Evolutionary conservation across 2,888 invertebrate genomes (phyloP), one percentile per base, ranked within the genome.

Genomic region (Caenorhabditis uteleia): DNA sequence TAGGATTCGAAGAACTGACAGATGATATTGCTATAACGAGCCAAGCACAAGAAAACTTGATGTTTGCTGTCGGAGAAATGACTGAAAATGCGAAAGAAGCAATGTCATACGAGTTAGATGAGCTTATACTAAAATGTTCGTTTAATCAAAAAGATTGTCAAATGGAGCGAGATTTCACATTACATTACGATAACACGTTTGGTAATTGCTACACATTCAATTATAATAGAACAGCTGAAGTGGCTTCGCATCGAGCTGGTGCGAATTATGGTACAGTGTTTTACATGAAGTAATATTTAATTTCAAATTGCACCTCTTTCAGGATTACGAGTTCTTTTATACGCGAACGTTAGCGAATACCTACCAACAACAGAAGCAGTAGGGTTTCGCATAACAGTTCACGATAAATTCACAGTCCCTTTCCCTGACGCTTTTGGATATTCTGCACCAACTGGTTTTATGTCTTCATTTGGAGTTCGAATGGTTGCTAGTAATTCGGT

Each of bases 401-500:
- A 82, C 59, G 82, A 82, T 64, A 82, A 82, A 42, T 76, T 77
- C 59, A 75, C 73, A n/a, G 80, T 79, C 6, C 82, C 82, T 3
- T 82, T 82, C 51, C 80, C 82, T 0, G 82, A 82, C 55, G 80
- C 82, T 1, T 82, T 82, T 48, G 82, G 82, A 7, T 79, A 82
- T 58, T 77, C 70, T 26, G 82, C 82, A 8, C 82, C 82, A 1
- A 82, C 82, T 10, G 82, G 82, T 7, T 82, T 82, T 47, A 72
- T 80, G 66, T 77, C 80, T 1, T 78, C 80, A 14, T 82, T 80
- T 44, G 82, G 82, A 36, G 79, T 82, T 23, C 60, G 80, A 34
- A 82, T 82, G 82, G 80, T 77, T 45, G n/a, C 20, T 44, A 38
- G 38, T 45, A 29, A 21, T 23, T 6, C 14, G 12, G 36, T 36